Evolutionary conservation across 2,797 vertebrate species (phyloP).

Genomic region (Vireo griseus): DNA sequence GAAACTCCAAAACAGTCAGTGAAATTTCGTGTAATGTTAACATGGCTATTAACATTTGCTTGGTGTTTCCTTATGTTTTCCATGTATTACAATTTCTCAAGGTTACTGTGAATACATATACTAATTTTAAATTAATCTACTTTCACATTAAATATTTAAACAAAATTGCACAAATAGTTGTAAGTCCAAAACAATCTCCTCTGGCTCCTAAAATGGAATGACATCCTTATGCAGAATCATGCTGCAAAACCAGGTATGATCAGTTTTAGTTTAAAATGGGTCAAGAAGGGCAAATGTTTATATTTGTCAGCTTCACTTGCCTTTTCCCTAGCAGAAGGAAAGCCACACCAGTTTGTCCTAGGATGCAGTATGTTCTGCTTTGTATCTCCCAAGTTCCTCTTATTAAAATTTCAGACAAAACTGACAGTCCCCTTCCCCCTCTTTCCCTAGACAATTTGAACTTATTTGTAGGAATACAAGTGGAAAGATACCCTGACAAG

Average conservation of each 20-base stretch:
- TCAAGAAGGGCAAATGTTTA: not conserved
- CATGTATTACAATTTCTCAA: not conserved
- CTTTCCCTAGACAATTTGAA: not conserved
- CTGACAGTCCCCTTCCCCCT: not conserved
- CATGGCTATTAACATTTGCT: not conserved
- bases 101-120: not conserved
- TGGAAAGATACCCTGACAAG: not conserved
- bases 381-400: not conserved
- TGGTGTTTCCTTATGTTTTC: not conserved
- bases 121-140: not conserved
- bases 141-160: not conserved
- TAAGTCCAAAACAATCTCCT: not conserved
- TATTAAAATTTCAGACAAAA: not conserved
- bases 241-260: not conserved
- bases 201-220: not conserved
- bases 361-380: not conserved
- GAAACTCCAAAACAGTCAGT: not conserved
- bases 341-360: not conserved
- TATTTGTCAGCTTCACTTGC: not conserved
- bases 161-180: not conserved
- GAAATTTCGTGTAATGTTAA: not conserved
- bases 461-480: not conserved
- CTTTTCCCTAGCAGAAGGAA: not conserved
- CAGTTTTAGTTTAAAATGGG: constrained; percentile 28
- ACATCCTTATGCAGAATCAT: not conserved